Evolutionary conservation across 1,140 invertebrate genomes (phyloP), one percentile per base, ranked within the genome.

Genomic region (Ceratina japonica): DNA sequence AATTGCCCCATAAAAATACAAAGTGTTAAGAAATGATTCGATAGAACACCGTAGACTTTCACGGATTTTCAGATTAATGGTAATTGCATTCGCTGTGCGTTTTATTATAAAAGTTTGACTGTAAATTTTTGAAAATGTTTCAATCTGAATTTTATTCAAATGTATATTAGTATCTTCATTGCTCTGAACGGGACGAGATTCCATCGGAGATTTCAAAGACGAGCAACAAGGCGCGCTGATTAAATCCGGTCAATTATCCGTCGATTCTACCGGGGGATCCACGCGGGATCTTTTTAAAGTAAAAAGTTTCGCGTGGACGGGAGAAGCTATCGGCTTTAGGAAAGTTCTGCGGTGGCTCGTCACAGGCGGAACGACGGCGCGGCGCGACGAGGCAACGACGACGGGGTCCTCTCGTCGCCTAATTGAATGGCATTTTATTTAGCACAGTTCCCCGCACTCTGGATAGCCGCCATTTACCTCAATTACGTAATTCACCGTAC

Each of bases 401-500:
- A 80, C 81, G 81, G 70, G 72, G 80, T 83, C 75, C 79, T 85
- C 81, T 84, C 77, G 72, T 77, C 75, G 85, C 75, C 83, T 89
- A 89, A 89, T 90, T 90, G 88, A 91, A 88, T 87, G 85, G 86
- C 88, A 88, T 89, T 90, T 91, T 91, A 90, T 91, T 90, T 91
- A 91, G 84, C 87, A 88, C 87, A 91, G 87, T 88, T 87, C 85
- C 85, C 87, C 84, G 88, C 88, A 88, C 86, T 89, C 83, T 88
- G 85, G 89, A 91, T 90, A 87, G 87, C 87, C 83, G 78, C 82
- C 85, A 89, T 91, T 91, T 90, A 91, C 87, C 88, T 88, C 87
- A 91, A 91, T 91, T 91, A 90, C 87, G 89, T 90, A 90, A 91
- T 91, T 89, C 85, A 86, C 82, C 87, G 86, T 88, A 87, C 81